Percentiles rank a stretch among this genome's conserved stretches.
These are phyloP conservation scores for Poeciliopsis presidionis DNA, from an alignment of 2,797 vertebrate genomes.

Conservation along the genomic window DNA sequence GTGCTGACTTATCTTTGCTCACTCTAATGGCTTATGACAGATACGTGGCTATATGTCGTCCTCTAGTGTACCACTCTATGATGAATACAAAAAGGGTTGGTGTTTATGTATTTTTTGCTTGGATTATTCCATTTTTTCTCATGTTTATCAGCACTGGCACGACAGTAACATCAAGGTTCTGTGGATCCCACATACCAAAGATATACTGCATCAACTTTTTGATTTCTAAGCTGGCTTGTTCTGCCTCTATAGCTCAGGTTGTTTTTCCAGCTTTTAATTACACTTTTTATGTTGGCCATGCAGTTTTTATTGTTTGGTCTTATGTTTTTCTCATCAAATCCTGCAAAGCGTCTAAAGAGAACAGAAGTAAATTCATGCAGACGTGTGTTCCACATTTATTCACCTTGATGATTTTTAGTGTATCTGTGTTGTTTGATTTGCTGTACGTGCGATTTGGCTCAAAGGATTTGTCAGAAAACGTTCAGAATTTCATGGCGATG, in stretches of 20 bases:
- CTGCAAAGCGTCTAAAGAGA: constrained; percentile 44
- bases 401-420: background rate
- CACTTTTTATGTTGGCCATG: constrained; percentile 15
- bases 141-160: background rate
- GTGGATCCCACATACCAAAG: constrained; percentile 49
- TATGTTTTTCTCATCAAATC: constrained; percentile 47
- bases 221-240: constrained; percentile 24
- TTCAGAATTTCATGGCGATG: constrained; percentile 40
- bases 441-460: constrained; percentile 36
- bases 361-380: constrained; percentile 56
- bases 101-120: constrained; percentile 1
- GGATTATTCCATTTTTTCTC: constrained; percentile 14
- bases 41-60: constrained; percentile 55
- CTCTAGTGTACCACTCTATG: constrained; percentile 39
- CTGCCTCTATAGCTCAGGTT: background rate
- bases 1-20: constrained; percentile 32
- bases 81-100: constrained; percentile 22
- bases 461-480: constrained; percentile 3
- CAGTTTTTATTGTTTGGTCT: constrained; percentile 42
- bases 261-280: constrained; percentile 27
- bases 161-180: constrained; percentile 16
- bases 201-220: constrained; percentile 53
- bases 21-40: constrained; percentile 60
- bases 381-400: constrained; percentile 73
- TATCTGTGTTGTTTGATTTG: constrained; percentile 54